These are phyloP conservation scores for Alentia gelatinosa DNA, from an alignment of 2,888 invertebrate species.

Conservation along the genomic window DNA sequence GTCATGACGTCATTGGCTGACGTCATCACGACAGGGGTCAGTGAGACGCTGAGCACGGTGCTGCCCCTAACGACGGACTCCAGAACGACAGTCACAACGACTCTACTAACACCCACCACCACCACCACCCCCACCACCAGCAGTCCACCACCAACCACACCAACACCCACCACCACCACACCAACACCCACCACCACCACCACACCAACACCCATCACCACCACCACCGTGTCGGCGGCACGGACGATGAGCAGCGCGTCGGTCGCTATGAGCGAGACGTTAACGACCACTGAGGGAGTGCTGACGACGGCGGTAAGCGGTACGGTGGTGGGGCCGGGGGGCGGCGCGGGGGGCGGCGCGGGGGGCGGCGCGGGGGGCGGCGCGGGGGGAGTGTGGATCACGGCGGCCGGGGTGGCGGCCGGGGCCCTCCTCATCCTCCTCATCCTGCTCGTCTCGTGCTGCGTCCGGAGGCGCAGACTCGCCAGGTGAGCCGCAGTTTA, in stretches of 20 bases:
- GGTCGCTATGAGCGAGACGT: neutral
- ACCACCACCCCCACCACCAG: neutral
- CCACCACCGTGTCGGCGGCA: neutral
- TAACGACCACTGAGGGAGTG: neutral
- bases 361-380: neutral
- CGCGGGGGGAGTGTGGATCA: neutral
- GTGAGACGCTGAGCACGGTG: neutral
- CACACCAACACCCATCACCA: neutral
- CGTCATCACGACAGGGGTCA: neutral
- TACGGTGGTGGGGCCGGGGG: neutral
- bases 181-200: neutral
- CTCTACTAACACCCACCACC: neutral
- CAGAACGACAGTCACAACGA: neutral
- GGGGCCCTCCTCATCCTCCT: neutral
- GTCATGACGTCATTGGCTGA: neutral
- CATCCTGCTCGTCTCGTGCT: neutral
- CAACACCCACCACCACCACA: neutral
- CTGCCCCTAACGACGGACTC: neutral
- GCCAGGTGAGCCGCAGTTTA: neutral
- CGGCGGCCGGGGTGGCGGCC: neutral
- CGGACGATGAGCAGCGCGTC: neutral
- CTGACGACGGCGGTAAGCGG: neutral
- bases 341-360: neutral
- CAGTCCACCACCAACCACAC: neutral
- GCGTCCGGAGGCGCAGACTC: neutral